Evolutionary conservation across 2,113 vertebrate species (phyloP).

Genomic region (Vulpes lagopus): DNA sequence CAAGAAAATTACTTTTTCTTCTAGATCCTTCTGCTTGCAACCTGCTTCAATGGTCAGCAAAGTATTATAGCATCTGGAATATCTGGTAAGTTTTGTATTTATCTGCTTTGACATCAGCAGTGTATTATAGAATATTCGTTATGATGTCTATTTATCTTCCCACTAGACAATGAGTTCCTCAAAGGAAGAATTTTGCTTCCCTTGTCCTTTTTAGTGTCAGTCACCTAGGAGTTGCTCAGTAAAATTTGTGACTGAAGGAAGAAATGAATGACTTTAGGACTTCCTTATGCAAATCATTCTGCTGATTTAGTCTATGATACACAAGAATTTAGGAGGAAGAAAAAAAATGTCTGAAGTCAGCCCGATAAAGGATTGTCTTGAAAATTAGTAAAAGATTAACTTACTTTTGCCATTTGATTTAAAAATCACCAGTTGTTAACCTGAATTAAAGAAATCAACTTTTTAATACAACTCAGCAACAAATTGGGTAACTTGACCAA

Average conservation of each 20-base stretch:
- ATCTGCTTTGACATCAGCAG: not conserved
- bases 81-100: not conserved
- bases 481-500: not conserved
- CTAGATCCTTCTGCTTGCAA: not conserved
- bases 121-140: not conserved
- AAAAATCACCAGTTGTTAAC: slow-evolving; percentile 23
- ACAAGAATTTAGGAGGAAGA: not conserved
- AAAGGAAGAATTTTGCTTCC: not conserved
- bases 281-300: not conserved
- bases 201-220: not conserved
- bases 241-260: not conserved
- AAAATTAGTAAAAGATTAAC: not conserved
- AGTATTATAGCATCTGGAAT: not conserved
- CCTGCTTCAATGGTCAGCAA: not conserved
- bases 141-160: not conserved
- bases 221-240: not conserved
- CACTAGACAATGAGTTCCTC: not conserved
- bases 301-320: not conserved
- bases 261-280: not conserved
- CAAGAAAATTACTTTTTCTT: not conserved
- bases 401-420: not conserved
- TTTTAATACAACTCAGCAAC: slow-evolving; percentile 20
- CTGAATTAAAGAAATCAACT: not conserved
- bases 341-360: not conserved
- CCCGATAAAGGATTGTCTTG: not conserved